Conservation (phyloP, 2,113 vertebrate genomes). For the Oxyruncus cristatus region DNA sequence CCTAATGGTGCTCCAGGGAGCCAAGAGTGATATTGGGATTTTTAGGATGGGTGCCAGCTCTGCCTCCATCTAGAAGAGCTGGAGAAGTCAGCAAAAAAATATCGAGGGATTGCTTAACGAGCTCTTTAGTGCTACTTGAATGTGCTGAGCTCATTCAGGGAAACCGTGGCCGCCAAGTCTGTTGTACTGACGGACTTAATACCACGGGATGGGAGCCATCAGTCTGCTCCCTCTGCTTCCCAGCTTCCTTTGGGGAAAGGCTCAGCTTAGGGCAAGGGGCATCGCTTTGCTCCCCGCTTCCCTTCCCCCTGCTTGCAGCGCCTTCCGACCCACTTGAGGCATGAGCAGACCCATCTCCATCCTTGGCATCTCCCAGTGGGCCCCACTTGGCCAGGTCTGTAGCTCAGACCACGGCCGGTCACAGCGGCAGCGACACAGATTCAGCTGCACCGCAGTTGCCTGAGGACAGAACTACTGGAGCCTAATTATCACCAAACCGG, state of each 20-base stretch:
- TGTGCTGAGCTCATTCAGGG: background rate
- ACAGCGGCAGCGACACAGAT: fast-evolving
- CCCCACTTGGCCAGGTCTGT: fast-evolving
- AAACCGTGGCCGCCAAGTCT: background rate
- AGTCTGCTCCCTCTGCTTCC: background rate
- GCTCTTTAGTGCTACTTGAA: background rate
- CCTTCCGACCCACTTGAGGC: fast-evolving
- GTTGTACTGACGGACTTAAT: fast-evolving
- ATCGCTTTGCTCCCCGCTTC: fast-evolving
- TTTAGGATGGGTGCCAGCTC: constrained; percentile 1
- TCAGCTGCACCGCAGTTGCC: background rate
- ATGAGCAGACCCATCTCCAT: fast-evolving
- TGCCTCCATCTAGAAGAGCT: background rate
- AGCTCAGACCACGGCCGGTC: fast-evolving
- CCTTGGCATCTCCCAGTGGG: fast-evolving
- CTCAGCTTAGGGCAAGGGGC: background rate
- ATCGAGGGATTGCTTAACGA: background rate
- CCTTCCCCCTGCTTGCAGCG: background rate
- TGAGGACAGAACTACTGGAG: background rate
- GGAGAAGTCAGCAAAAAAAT: constrained; percentile 1
- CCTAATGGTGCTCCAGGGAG: background rate
- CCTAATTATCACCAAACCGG: background rate
- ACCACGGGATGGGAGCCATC: fast-evolving
- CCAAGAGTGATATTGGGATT: background rate
- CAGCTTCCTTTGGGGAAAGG: fast-evolving